These are phyloP conservation scores for Ectemnius cavifrons DNA, from an alignment of 2,888 invertebrate genomes.

Conservation along the genomic window DNA sequence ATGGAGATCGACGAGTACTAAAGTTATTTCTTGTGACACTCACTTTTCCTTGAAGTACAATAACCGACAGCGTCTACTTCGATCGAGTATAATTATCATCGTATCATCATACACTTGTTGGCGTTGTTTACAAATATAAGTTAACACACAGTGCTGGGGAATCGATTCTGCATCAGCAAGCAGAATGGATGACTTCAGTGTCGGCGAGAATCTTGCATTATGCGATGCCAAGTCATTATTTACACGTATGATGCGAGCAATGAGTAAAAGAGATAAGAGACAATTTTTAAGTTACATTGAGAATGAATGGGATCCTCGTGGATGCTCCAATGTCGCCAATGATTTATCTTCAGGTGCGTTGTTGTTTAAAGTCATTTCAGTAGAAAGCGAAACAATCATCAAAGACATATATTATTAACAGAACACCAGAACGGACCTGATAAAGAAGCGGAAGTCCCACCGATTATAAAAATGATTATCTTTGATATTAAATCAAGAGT, in stretches of 20 bases:
- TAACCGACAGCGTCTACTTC: neutral
- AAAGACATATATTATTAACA: no score
- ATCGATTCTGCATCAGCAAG: neutral
- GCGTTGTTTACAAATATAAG: no score
- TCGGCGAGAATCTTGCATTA: conserved; percentile 34
- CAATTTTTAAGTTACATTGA: conserved; percentile 53
- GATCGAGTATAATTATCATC: no score
- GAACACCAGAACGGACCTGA: no score
- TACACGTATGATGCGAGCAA: conserved; percentile 46
- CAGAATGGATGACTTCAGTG: neutral
- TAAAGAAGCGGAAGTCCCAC: conserved; percentile 51
- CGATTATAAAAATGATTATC: conserved; percentile 35
- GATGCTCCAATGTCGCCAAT: no score
- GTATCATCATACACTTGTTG: no score
- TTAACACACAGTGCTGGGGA: no score
- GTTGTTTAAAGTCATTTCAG: no score
- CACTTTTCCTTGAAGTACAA: neutral
- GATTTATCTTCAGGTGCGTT: no score
- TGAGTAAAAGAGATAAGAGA: conserved; percentile 44
- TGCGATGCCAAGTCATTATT: conserved; percentile 56
- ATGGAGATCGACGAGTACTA: no score
- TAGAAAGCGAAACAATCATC: no score
- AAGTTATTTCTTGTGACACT: no score
- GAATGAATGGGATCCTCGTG: conserved; percentile 52
- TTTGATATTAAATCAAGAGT: conserved; percentile 61